These are phyloP conservation scores for Barnardius zonarius DNA, from an alignment of 2,113 vertebrate species.

Conservation along the genomic window DNA sequence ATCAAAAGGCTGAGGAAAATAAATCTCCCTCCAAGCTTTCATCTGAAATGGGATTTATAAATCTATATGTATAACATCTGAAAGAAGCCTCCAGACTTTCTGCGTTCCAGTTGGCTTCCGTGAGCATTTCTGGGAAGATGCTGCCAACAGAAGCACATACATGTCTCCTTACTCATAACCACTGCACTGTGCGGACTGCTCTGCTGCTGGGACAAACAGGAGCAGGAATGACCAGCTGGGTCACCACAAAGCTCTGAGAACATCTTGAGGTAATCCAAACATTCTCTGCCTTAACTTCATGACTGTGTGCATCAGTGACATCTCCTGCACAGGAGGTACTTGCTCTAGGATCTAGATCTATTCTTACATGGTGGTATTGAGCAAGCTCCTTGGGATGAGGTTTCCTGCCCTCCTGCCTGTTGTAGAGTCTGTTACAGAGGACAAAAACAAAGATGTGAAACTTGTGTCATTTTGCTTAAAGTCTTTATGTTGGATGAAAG, in stretches of 20 bases:
- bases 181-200: neutral
- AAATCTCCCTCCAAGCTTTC: neutral
- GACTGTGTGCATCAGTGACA: neutral
- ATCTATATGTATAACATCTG: neutral
- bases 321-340: neutral
- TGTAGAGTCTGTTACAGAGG: neutral
- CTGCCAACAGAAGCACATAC: neutral
- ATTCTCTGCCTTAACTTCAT: neutral
- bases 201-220: neutral
- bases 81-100: neutral
- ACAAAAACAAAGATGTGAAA: neutral
- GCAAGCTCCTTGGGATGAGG: neutral
- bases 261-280: conserved; percentile 1
- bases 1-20: neutral
- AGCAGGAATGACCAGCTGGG: conserved; percentile 9
- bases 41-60: neutral
- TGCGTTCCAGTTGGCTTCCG: neutral
- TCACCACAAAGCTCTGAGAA: conserved; percentile 5
- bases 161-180: neutral
- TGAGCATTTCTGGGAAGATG: conserved; percentile 26
- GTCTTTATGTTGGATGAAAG: neutral
- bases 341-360: neutral
- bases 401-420: neutral
- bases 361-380: neutral
- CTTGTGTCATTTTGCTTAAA: neutral